phyloP scores from a whole-genome alignment of 2,797 vertebrate genomes.

The Cercopithecus diana region DNA sequence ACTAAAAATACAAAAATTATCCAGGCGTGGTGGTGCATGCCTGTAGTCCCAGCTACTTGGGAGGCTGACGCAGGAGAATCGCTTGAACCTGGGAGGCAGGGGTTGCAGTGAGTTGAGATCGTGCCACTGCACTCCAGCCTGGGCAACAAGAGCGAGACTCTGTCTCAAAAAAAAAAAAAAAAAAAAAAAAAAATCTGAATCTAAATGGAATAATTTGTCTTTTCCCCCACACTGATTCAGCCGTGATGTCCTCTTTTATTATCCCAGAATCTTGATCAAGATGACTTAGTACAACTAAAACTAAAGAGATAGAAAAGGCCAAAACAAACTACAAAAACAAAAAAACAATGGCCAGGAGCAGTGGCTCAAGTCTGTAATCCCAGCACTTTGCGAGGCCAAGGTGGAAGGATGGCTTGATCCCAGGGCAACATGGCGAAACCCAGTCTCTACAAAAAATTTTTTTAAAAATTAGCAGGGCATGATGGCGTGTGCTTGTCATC shows the following conservation, averaged over 20 bases:
- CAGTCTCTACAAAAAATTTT: background rate
- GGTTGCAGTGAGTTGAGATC: background rate
- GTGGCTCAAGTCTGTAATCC: background rate
- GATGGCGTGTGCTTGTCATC: accelerated
- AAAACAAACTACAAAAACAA: background rate
- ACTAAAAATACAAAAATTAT: too few species aligned
- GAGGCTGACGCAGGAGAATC: too few species aligned
- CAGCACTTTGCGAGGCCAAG: background rate
- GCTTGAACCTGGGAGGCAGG: too few species aligned
- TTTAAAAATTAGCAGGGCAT: background rate
- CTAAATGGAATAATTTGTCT: background rate
- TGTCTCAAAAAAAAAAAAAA: too few species aligned
- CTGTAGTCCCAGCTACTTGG: too few species aligned
- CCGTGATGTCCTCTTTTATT: background rate
- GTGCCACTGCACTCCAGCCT: too few species aligned
- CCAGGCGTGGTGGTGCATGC: accelerated
- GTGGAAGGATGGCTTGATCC: background rate
- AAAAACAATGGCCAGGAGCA: background rate
- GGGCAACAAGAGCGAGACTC: too few species aligned
- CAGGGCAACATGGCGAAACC: background rate
- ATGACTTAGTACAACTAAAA: background rate
- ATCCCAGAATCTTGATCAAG: background rate
- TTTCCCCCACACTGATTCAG: background rate
- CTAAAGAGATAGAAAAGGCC: background rate
- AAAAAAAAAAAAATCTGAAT: background rate